Percentiles rank a stretch among this genome's conserved stretches.
These are phyloP conservation scores for Ennomos fuscantarius DNA, from an alignment of 2,888 invertebrate genomes.

Conservation along the genomic window DNA sequence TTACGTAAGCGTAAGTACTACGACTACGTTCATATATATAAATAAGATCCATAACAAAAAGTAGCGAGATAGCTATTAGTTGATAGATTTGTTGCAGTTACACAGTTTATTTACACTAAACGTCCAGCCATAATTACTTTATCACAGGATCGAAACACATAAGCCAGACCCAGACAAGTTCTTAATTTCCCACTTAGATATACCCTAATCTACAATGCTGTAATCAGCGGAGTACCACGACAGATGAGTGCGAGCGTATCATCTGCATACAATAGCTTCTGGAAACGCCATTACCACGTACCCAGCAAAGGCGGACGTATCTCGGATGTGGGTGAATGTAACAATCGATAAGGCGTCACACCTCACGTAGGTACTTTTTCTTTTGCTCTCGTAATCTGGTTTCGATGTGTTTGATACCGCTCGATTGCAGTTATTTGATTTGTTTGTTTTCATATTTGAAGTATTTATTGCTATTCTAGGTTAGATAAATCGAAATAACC, in stretches of 20 bases:
- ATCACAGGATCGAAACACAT: too few species aligned
- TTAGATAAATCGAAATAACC: too few species aligned
- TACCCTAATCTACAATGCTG: slow-evolving; percentile 31
- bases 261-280: slow-evolving; percentile 50
- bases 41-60: too few species aligned
- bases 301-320: slow-evolving; percentile 27
- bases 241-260: slow-evolving; percentile 22
- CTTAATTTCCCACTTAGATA: background rate
- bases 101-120: too few species aligned
- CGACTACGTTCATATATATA: too few species aligned
- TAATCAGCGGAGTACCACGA: slow-evolving; percentile 25
- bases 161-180: background rate
- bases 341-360: slow-evolving; percentile 55
- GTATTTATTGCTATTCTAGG: slow-evolving; percentile 11
- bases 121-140: too few species aligned
- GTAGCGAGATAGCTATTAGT: too few species aligned
- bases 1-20: too few species aligned
- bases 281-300: slow-evolving; percentile 16
- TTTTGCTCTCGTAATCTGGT: slow-evolving; percentile 55
- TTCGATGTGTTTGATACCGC: slow-evolving; percentile 25
- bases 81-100: too few species aligned
- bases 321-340: slow-evolving; percentile 53
- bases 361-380: slow-evolving; percentile 52
- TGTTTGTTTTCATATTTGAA: slow-evolving; percentile 30
- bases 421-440: slow-evolving; percentile 32